Evolutionary conservation across 1,140 invertebrate genomes (phyloP).

Genomic region (Pseudomyrmex gracilis): DNA sequence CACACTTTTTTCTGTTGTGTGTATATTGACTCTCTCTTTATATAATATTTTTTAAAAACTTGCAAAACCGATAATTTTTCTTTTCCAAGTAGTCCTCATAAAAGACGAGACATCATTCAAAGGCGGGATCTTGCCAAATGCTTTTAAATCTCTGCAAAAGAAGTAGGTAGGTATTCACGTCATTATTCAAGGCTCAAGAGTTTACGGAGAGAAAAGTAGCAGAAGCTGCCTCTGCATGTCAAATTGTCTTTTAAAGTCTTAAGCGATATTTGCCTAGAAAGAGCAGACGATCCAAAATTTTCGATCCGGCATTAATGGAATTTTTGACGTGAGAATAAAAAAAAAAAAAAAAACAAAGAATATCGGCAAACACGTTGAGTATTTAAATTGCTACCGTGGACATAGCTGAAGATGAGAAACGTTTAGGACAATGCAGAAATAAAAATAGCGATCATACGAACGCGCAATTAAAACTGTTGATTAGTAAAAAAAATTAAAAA

Average conservation of each 20-base stretch:
- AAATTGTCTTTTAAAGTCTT: slow-evolving; percentile 40
- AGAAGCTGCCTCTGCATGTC: neutral
- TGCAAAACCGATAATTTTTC: too few species aligned
- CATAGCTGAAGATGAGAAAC: neutral
- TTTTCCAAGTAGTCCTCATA: too few species aligned
- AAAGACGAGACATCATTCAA: neutral
- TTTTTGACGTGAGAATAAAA: neutral
- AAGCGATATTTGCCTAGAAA: slow-evolving; percentile 21
- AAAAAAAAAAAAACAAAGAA: neutral
- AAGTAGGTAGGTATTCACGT: neutral
- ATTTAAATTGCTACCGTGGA: slow-evolving; percentile 30
- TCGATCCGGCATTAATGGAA: slow-evolving; percentile 26
- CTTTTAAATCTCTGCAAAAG: slow-evolving; percentile 12
- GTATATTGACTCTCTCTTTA: too few species aligned
- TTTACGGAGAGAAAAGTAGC: neutral
- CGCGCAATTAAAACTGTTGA: slow-evolving; percentile 3
- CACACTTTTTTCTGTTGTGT: too few species aligned
- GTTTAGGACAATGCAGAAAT: slow-evolving; percentile 5
- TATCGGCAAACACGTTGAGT: slow-evolving; percentile 17
- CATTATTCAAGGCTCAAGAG: slow-evolving; percentile 1
- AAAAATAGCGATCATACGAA: slow-evolving; percentile 7
- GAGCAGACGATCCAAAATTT: slow-evolving; percentile 27
- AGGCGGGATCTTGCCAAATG: neutral
- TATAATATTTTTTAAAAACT: too few species aligned
- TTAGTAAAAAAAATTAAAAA: slow-evolving; percentile 18